Evolutionary conservation across 2,113 vertebrate genomes (phyloP), one percentile per base, ranked within the genome.

Genomic region (Crotalus helleri): DNA sequence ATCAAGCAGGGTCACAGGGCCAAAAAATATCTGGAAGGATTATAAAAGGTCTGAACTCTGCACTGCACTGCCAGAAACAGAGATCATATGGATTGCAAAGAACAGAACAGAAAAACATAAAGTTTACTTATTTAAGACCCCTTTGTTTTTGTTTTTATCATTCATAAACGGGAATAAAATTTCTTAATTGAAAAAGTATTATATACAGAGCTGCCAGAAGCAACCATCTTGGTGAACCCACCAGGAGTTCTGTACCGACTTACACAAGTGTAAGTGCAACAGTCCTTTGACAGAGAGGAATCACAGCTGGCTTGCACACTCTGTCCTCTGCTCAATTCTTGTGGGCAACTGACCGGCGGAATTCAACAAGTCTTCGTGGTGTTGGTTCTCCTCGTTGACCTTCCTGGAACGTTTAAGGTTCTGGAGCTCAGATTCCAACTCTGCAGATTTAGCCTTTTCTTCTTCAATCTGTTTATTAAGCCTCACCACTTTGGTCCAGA

Each of bases 401-500:
- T 98, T 98, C 64, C 96, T 93, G 59, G 94, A 98, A 87, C 95
- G 88, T 90, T 99, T 98, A 0, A 96, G 21, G 0, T 97, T 97
- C 59, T 94, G 95, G 87, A 99, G 87, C 90, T 97, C 98, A 94
- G 97, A 96, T 95, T 99, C 98, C 96, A 99, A 96, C 24, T 97
- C 97, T 0, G 95, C 96, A 15, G 94, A 97, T 26, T 92, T 97
- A 91, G 97, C 97, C 94, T 95, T 97, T 94, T 99, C 98, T 26
- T 94, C 96, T 93, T 99, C 98, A 59, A 99, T 51, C 6, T 98
- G 98, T 26, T 98, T 96, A 55, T 95, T 98, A 74, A 99, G 98
- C 95, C 98, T 98, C 0, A 98, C 96, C 74, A 99, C 98, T 12
- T 97, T 98, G 91, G 98, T 97, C 95, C 96, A 98, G 64, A 98